Evolutionary conservation across 2,797 vertebrate species (phyloP).

Genomic region (Microctenopoma lineatum): DNA sequence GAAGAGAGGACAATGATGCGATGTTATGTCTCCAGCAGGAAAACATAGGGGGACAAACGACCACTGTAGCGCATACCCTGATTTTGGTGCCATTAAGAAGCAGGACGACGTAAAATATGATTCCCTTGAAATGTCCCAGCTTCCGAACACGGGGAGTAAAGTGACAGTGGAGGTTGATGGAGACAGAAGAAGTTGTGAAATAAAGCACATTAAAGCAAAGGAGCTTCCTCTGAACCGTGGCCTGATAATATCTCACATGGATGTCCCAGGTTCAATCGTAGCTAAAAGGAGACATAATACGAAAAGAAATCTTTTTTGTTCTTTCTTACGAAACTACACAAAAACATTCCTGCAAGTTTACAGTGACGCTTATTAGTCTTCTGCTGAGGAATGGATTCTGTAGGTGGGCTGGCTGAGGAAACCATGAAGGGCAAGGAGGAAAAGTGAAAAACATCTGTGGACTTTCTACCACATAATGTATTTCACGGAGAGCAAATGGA

Average conservation of each 20-base stretch:
- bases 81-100: constrained; percentile 21
- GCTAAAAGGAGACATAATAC: constrained; percentile 13
- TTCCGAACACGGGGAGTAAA: constrained; percentile 28
- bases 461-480: constrained; percentile 16
- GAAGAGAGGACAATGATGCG: constrained; percentile 21
- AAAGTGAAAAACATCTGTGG: constrained; percentile 30
- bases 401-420: constrained; percentile 17
- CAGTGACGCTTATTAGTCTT: constrained; percentile 3
- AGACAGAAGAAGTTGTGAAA: constrained; percentile 18
- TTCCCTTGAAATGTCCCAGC: constrained; percentile 1
- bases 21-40: constrained; percentile 21
- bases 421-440: neutral
- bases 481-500: constrained; percentile 46
- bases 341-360: constrained; percentile 60
- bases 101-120: neutral
- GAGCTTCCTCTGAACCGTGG: constrained; percentile 5
- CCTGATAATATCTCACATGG: neutral
- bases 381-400: constrained; percentile 1
- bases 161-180: neutral
- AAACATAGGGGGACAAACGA: constrained; percentile 11
- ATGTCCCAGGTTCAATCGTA: constrained; percentile 1
- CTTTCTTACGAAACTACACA: constrained; percentile 34
- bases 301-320: neutral
- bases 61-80: constrained; percentile 9
- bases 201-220: constrained; percentile 21